These are phyloP conservation scores for Blomia tropicalis DNA, from an alignment of 2,888 invertebrate species.

Conservation along the genomic window DNA sequence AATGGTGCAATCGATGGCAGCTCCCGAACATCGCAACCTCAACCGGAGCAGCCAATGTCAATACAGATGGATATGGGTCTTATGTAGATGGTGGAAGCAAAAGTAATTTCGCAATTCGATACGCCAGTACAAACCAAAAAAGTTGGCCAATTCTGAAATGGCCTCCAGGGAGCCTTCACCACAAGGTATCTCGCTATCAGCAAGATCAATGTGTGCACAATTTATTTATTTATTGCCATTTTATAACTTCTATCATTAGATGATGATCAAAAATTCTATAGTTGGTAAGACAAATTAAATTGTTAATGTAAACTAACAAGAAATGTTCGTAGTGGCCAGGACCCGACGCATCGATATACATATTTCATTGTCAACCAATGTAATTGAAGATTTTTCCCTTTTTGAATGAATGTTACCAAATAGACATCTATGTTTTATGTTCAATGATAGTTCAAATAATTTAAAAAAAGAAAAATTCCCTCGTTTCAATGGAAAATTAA, in stretches of 20 bases:
- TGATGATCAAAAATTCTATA: not conserved
- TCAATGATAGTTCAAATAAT: too few relatives aligned
- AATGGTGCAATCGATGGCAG: not conserved
- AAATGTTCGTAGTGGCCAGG: too few relatives aligned
- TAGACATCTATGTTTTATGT: too few relatives aligned
- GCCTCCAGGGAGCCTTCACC: conserved; percentile 14
- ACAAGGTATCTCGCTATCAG: too few relatives aligned
- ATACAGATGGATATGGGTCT: not conserved
- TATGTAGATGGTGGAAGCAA: conserved; percentile 1
- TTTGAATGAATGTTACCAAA: too few relatives aligned
- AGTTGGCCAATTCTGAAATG: not conserved
- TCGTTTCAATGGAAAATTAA: too few relatives aligned
- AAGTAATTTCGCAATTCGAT: conserved; percentile 11
- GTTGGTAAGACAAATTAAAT: not conserved
- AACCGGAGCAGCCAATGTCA: not conserved
- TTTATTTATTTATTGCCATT: not conserved
- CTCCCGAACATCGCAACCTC: too few relatives aligned
- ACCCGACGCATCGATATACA: too few relatives aligned
- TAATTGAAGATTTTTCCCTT: too few relatives aligned
- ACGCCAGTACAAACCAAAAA: not conserved
- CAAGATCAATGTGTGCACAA: not conserved
- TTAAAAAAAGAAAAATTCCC: too few relatives aligned
- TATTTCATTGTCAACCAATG: too few relatives aligned
- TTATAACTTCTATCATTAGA: not conserved
- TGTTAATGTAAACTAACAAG: not conserved